Conservation (phyloP, 2,888 invertebrate genomes). For the Trichacis sp. region DNA sequence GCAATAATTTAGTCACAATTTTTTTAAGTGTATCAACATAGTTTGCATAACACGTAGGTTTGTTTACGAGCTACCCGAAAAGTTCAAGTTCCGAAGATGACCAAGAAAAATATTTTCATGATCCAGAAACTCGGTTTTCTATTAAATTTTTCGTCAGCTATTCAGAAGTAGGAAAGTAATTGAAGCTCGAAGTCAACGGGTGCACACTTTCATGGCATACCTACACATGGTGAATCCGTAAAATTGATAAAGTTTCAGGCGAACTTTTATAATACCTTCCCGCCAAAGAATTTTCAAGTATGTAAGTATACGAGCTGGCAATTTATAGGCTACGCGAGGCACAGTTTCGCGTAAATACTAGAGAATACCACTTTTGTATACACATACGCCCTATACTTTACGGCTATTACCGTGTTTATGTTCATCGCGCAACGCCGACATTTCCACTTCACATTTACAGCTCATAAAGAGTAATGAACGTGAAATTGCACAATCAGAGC, state of each 20-base stretch:
- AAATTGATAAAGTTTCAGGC: constrained; percentile 67
- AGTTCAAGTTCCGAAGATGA: background rate
- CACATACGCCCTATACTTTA: constrained; percentile 8
- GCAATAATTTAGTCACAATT: too few relatives aligned
- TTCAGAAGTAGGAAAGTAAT: constrained; percentile 39
- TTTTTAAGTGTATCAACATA: too few relatives aligned
- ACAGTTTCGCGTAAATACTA: constrained; percentile 19
- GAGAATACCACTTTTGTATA: too few relatives aligned
- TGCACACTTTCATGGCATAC: constrained; percentile 39
- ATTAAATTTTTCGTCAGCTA: constrained; percentile 31
- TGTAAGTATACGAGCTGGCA: constrained; percentile 57
- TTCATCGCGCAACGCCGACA: constrained; percentile 24
- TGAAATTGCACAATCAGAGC: constrained; percentile 27
- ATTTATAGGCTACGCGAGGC: constrained; percentile 58
- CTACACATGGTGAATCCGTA: constrained; percentile 61
- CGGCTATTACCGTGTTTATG: constrained; percentile 27
- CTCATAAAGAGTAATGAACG: constrained; percentile 28
- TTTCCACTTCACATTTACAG: constrained; percentile 31
- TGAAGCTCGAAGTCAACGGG: constrained; percentile 46
- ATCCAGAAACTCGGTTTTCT: constrained; percentile 15
- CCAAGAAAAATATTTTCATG: background rate
- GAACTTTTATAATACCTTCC: constrained; percentile 66
- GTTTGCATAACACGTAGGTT: too few relatives aligned
- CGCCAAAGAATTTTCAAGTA: constrained; percentile 61
- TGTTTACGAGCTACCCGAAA: background rate